phyloP scores from a whole-genome alignment of 2,113 vertebrate species.

The Hepsetus odoe region DNA sequence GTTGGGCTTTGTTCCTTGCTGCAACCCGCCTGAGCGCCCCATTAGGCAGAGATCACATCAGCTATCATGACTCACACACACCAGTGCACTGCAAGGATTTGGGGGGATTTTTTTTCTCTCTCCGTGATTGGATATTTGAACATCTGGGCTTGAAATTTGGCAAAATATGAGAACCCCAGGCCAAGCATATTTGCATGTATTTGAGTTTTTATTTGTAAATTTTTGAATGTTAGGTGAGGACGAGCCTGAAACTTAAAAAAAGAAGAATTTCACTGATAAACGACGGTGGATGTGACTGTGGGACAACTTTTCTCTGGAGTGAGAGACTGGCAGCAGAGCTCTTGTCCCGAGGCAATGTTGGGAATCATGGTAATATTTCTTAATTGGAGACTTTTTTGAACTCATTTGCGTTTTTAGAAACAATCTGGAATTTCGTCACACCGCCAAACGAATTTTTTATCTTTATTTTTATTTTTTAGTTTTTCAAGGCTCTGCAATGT shows the following conservation, averaged over 20 bases:
- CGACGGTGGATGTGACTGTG: not conserved
- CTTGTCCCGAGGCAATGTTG: constrained; percentile 25
- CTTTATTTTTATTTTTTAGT: no score
- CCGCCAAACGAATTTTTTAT: not conserved
- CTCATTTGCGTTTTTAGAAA: not conserved
- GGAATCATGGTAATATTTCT: constrained; percentile 19
- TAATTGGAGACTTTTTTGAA: constrained; percentile 38
- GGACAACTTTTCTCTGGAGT: constrained; percentile 13
- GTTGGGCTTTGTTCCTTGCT: constrained; percentile 92
- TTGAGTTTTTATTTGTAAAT: no score
- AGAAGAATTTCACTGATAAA: no score
- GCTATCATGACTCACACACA: constrained; percentile 73
- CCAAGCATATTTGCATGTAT: no score
- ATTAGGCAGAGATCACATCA: constrained; percentile 96
- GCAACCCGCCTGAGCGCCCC: constrained; percentile 95
- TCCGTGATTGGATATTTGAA: no score
- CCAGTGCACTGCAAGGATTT: not conserved
- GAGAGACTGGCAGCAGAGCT: constrained; percentile 22
- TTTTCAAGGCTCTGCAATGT: not conserved
- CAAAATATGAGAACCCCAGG: no score
- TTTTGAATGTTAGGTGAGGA: no score
- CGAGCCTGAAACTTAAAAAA: no score
- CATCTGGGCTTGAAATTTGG: no score
- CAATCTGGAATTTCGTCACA: not conserved
- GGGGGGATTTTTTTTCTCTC: not conserved